A percentile compares a stretch with the other conserved stretches of the same genome.
These are phyloP conservation scores for Caenorhabditis briggsae DNA, from an alignment of 1,140 invertebrate species.

Conservation along the genomic window DNA sequence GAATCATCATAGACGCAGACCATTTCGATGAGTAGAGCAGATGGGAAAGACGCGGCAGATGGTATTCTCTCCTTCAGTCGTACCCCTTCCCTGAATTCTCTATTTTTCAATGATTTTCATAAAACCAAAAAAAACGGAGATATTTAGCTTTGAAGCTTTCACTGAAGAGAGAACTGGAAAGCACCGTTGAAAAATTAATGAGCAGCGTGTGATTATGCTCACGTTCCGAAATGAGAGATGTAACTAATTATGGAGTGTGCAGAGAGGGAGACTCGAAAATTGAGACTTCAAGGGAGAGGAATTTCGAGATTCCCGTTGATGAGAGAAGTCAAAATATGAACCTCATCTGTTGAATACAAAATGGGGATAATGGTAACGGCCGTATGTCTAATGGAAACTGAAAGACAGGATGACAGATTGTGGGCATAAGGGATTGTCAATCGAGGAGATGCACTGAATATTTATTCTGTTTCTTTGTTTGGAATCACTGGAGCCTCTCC, in stretches of 20 bases:
- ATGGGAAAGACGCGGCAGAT: constrained; percentile 32
- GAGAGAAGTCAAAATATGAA: not conserved
- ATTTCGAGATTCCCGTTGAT: not conserved
- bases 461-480: not conserved
- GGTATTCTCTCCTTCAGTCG: constrained; percentile 12
- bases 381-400: constrained; percentile 32
- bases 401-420: constrained; percentile 12
- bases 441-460: not conserved
- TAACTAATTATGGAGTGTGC: constrained; percentile 14
- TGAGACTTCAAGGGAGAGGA: not conserved
- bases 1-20: constrained; percentile 29
- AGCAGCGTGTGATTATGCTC: constrained; percentile 40
- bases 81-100: not conserved
- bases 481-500: not conserved
- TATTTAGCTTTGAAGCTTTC: not conserved
- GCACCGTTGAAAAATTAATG: constrained; percentile 24
- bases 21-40: constrained; percentile 34
- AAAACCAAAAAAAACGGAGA: not conserved
- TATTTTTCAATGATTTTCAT: not conserved
- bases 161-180: not conserved
- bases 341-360: not conserved
- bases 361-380: not conserved
- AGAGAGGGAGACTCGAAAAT: not conserved
- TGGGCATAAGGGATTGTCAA: not conserved
- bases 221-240: not conserved